Base-by-base conservation (phyloP, 2,797 vertebrate species). In the Cossypha caffra region DNA sequence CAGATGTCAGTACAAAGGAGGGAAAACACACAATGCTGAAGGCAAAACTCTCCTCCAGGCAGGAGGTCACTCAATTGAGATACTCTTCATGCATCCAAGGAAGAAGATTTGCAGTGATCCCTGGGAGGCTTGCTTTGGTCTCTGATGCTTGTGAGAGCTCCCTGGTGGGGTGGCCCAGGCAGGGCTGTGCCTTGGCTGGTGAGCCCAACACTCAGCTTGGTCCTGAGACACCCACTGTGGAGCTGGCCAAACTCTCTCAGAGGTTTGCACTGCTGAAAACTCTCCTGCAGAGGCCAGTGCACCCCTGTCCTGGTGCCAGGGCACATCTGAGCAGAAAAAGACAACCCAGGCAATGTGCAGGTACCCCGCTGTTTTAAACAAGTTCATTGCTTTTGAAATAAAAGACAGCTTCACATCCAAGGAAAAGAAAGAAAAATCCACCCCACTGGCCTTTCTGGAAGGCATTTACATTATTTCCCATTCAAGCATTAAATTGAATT, bases 401-500 rank as follows among this genome's bases (percentile, higher is more conserved):
- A 89, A 54, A 77, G 6, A 17, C 12, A 72, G 7, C 4, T 83
- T 62, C 26, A 38, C 19, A 51, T 7, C 5, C 19, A 10, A 55
- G 19, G 12, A 68, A 50, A 81, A 48, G 8, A 72, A 76, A 63
- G 6, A 57, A 78, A 79, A 71, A 20, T 51, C 21, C 57, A 43
- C 21, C 42, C 18, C 20, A 9, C 9, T 50, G 28, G 17, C 68
- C 28, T 71, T 74, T 59, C 48, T 50, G 58, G n/a, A 81, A 78
- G 40, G 37, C 17, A 48, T 64, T 88, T 84, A 43, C 7, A 2
- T 33, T 79, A 52, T 89, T 47, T 67, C n/a, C 23, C 31, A 54
- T 40, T 91, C 81, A 33, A 83, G 68, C 64, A 42, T 77, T 87
- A 92, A 94, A 96, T 71, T 72, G 23, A 92, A 82, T 94, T 93